Evolutionary conservation across 2,797 vertebrate genomes (phyloP).

Genomic region (Rhinichthys osculus): DNA sequence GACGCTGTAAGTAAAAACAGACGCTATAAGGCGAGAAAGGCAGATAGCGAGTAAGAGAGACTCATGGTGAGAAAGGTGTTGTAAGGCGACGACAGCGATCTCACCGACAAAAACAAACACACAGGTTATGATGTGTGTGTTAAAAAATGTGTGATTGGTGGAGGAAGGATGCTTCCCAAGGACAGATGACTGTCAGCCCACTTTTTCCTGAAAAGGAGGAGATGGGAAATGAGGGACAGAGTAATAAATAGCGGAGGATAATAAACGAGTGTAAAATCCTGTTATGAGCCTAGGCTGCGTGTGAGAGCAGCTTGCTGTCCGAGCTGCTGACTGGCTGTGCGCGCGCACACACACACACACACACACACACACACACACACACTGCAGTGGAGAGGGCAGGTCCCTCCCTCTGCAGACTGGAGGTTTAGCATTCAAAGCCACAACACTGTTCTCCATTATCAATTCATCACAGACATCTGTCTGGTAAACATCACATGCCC

Average conservation of each 20-base stretch:
- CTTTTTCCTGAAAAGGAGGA: slow-evolving; percentile 21
- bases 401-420: slow-evolving; percentile 62
- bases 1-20: slow-evolving; percentile 38
- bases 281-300: slow-evolving; percentile 46
- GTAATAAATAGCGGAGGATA: slow-evolving; percentile 50
- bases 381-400: slow-evolving; percentile 62
- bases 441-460: slow-evolving; percentile 61
- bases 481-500: slow-evolving; percentile 63
- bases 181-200: slow-evolving; percentile 40
- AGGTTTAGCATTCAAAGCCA: slow-evolving; percentile 65
- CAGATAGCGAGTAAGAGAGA: slow-evolving; percentile 27
- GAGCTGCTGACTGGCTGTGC: slow-evolving; percentile 16
- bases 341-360: background rate
- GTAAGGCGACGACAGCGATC: slow-evolving; percentile 6
- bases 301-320: slow-evolving; percentile 25
- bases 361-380: slow-evolving; percentile 37
- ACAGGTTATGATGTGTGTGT: background rate
- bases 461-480: slow-evolving; percentile 68
- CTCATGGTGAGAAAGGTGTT: slow-evolving; percentile 28
- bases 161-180: slow-evolving; percentile 49
- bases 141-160: background rate
- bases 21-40: slow-evolving; percentile 22
- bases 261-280: slow-evolving; percentile 52
- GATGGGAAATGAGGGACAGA: background rate
- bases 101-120: slow-evolving; percentile 1